These are phyloP conservation scores for Papio anubis DNA, from an alignment of 2,113 vertebrate species.

Conservation along the genomic window DNA sequence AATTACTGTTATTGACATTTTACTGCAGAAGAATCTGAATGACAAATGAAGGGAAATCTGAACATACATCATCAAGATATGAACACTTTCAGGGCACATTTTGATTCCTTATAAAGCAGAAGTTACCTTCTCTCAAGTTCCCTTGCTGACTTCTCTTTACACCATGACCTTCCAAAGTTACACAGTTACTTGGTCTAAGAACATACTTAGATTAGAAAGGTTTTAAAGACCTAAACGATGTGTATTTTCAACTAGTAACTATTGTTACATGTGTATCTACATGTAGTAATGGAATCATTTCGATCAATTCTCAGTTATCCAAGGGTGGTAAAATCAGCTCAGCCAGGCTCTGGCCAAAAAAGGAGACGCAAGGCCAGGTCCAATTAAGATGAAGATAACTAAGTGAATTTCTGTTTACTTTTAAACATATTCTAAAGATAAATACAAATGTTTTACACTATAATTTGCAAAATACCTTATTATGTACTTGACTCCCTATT, in stretches of 20 bases:
- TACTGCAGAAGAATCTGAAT: slow-evolving; percentile 1
- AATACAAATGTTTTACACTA: background rate
- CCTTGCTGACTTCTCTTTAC: slow-evolving; percentile 32
- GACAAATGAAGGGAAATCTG: background rate
- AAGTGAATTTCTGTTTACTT: slow-evolving; percentile 4
- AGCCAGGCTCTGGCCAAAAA: background rate
- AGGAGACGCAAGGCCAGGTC: background rate
- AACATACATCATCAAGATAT: background rate
- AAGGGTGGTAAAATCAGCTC: background rate
- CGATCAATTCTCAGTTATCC: slow-evolving; percentile 25
- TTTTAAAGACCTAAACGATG: background rate
- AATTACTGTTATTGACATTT: background rate
- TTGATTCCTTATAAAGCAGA: background rate
- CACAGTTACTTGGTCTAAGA: slow-evolving; percentile 12
- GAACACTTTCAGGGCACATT: background rate
- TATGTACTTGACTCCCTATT: background rate
- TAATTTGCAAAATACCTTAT: background rate
- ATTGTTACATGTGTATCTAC: background rate
- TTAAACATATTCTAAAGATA: slow-evolving; percentile 17
- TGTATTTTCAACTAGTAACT: background rate
- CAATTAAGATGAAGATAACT: background rate
- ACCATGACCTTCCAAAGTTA: background rate
- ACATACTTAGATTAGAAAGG: background rate
- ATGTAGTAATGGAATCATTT: background rate
- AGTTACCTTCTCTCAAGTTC: background rate